Conservation (phyloP, 2,113 vertebrate species). For the Chamaea fasciata region DNA sequence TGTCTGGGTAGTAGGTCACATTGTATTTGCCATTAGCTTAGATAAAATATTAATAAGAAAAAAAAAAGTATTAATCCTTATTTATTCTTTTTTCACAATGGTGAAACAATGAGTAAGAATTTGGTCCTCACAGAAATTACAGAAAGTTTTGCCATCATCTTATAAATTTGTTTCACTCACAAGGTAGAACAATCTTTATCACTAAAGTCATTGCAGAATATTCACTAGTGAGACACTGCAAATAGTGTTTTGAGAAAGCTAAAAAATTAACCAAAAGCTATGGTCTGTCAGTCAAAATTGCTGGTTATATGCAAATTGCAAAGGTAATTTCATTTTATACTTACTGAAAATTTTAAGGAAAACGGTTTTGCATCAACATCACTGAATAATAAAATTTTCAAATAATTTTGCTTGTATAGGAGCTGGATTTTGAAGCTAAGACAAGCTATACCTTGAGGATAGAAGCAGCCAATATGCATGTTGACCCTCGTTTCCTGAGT, state of each 20-base stretch:
- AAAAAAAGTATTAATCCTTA: neutral
- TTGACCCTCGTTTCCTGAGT: slow-evolving; percentile 87
- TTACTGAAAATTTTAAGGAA: neutral
- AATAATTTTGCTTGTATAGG: slow-evolving; percentile 67
- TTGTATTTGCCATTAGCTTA: neutral
- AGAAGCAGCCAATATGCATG: slow-evolving; percentile 90
- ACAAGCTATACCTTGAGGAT: slow-evolving; percentile 86
- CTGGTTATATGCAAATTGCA: neutral
- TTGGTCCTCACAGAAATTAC: neutral
- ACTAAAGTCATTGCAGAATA: neutral
- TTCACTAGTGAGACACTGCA: neutral
- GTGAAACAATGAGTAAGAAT: neutral
- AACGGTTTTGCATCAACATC: neutral
- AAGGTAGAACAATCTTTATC: neutral
- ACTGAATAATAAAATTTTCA: slow-evolving; percentile 10
- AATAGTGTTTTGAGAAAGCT: neutral
- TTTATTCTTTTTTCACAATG: neutral
- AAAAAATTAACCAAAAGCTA: neutral
- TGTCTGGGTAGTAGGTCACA: neutral
- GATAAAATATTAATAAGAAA: neutral
- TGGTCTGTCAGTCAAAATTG: neutral
- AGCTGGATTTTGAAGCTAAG: slow-evolving; percentile 91
- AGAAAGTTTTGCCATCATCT: neutral
- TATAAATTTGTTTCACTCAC: neutral
- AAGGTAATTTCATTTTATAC: neutral